Evolutionary conservation across 1,140 invertebrate species (phyloP).

Genomic region (Halictus rubicundus): DNA sequence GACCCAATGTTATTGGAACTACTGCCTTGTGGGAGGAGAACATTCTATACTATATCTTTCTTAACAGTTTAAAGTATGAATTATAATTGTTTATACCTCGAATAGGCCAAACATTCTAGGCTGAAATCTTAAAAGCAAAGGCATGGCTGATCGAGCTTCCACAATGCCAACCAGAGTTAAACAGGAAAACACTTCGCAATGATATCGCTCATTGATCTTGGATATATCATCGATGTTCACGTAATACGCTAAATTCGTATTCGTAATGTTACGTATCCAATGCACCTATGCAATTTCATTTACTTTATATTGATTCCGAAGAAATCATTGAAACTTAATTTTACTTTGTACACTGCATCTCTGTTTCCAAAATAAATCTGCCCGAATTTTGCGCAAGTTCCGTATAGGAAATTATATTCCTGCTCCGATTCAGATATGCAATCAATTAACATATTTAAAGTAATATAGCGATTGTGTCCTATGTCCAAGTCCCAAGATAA

Average conservation of each 20-base stretch:
- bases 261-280: constrained; percentile 67
- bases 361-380: constrained; percentile 62
- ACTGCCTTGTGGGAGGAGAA: constrained; percentile 47
- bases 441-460: constrained; percentile 55
- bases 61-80: neutral
- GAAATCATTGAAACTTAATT: constrained; percentile 11
- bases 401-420: constrained; percentile 42
- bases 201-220: constrained; percentile 60
- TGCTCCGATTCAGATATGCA: constrained; percentile 42
- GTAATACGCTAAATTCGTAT: constrained; percentile 54
- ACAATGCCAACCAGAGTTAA: constrained; percentile 54
- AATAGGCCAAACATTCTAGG: constrained; percentile 63
- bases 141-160: constrained; percentile 26
- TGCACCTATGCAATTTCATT: constrained; percentile 56
- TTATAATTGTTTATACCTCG: constrained; percentile 52
- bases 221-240: constrained; percentile 53
- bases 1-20: constrained; percentile 58
- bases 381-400: constrained; percentile 56
- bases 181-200: constrained; percentile 62
- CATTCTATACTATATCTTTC: neutral
- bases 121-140: constrained; percentile 69
- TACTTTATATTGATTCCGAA: neutral
- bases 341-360: constrained; percentile 54
- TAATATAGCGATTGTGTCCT: constrained; percentile 67
- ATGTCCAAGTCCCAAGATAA: constrained; percentile 66